Conservation (phyloP, 2,888 invertebrate genomes). For the Dryococelus australis region DNA sequence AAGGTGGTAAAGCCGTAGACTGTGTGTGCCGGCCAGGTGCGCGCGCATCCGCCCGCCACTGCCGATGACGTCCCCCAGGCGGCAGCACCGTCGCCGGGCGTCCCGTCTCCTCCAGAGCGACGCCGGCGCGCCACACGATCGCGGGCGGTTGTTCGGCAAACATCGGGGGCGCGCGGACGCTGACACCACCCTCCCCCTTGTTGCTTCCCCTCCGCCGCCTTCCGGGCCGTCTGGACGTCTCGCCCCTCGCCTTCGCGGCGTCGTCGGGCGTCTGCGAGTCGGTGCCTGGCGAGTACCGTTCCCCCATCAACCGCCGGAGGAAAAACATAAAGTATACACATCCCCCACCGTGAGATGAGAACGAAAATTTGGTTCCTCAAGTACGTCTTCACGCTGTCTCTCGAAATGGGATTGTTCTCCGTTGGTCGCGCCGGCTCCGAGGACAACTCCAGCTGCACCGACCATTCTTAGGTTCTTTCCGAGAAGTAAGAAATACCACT, state of each 20-base stretch:
- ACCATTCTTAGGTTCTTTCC: not conserved
- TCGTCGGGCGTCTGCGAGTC: too few relatives aligned
- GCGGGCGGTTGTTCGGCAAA: not conserved
- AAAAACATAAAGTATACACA: too few relatives aligned
- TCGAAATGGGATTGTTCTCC: conserved; percentile 9
- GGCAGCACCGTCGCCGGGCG: too few relatives aligned
- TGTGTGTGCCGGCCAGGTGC: too few relatives aligned
- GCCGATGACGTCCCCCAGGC: too few relatives aligned
- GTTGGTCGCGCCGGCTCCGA: not conserved
- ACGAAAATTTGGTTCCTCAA: not conserved
- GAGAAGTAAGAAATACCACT: not conserved
- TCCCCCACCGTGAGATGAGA: not conserved
- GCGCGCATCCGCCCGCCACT: too few relatives aligned
- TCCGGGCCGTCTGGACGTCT: not conserved
- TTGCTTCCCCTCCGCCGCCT: not conserved
- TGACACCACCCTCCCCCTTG: too few relatives aligned
- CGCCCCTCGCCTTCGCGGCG: too few relatives aligned
- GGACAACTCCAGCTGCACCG: not conserved
- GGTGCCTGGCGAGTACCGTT: too few relatives aligned
- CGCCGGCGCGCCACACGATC: not conserved
- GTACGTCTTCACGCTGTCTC: not conserved
- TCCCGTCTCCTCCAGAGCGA: not conserved
- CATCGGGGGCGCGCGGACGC: not conserved
- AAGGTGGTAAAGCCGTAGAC: too few relatives aligned
- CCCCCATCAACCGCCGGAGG: too few relatives aligned